Base-by-base conservation (phyloP, 92 coral and sea anemone genomes). In the Zoanthus solanderi region DNA sequence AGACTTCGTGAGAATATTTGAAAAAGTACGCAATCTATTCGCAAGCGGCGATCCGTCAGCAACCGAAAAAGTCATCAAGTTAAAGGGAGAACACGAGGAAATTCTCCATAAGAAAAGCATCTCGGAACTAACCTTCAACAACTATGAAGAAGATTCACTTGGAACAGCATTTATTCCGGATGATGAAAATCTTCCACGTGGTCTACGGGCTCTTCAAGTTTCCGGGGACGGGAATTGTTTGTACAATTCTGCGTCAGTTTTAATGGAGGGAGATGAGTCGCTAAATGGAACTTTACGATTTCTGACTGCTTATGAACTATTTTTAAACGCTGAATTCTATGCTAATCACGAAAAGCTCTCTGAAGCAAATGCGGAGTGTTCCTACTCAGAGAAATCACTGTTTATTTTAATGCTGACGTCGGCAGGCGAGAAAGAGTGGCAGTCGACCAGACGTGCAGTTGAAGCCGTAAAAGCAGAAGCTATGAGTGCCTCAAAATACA, bases 251-350 rank as follows among this genome's bases (percentile, higher is more conserved):
- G 90, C 86, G 50, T 90, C 92, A 58, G 87, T 90, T 71, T 56
- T 90, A 32, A 63, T 90, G 54, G 57, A 75, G 68, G 92, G 92
- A 66, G 87, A 90, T 57, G 92, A 90, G 85, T n/a, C 84, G n/a
- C 92, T 90, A 28, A 68, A 52, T 37, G 54, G 79, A 34, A 32
- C 68, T 15, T 57, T 78, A n/a, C 92, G 83, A 50, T 45, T 90
- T 29, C 68, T 86, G 46, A 86, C 87, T 50, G 93, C 93, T 5
- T 74, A 87, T 78, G 93, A 90, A 90, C 90, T 90, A 29, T 90
- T 44, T 79, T 83, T 90, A 7, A 74, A 86, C 31, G 71, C 83
- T 9, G 68, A 86, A 78, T 90, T 61, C 72, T 90, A 90, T 75
- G 93, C 90, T 32, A 12, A 90, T 78, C 93, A 79, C 69, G 76